Conservation (phyloP, 2,888 invertebrate genomes). For the Erebia aethiops region DNA sequence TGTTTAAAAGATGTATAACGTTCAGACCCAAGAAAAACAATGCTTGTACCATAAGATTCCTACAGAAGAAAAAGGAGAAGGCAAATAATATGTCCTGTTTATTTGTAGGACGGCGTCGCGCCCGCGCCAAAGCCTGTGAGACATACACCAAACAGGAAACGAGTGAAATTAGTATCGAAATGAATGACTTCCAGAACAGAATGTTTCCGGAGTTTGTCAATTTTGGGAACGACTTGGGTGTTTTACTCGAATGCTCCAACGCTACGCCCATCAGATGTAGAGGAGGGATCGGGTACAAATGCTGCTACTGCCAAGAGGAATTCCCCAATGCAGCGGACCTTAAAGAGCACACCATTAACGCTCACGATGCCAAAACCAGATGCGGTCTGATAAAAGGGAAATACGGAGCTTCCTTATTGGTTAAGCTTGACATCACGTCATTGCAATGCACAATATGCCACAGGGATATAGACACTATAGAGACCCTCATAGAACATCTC, state of each 20-base stretch:
- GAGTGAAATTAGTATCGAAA: background rate
- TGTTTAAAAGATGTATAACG: background rate
- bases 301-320: constrained; percentile 45
- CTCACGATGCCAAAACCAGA: constrained; percentile 28
- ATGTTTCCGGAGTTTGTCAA: constrained; percentile 27
- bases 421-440: constrained; percentile 55
- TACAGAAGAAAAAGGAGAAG: background rate
- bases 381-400: constrained; percentile 34
- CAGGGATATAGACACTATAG: constrained; percentile 44
- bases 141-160: background rate
- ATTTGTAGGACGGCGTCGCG: constrained; percentile 22
- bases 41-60: background rate
- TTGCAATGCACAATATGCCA: constrained; percentile 52
- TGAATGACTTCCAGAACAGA: constrained; percentile 15
- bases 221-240: constrained; percentile 22
- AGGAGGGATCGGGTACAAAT: constrained; percentile 44
- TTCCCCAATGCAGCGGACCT: constrained; percentile 45
- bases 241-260: constrained; percentile 20
- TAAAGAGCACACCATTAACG: constrained; percentile 42
- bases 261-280: constrained; percentile 27
- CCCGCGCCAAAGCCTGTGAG: constrained; percentile 17
- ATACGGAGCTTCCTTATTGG: constrained; percentile 41
- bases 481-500: constrained; percentile 49
- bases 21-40: background rate
- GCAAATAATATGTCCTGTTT: constrained; percentile 25